Base-by-base conservation (phyloP, 2,113 vertebrate genomes). In the Dasypus novemcinctus region DNA sequence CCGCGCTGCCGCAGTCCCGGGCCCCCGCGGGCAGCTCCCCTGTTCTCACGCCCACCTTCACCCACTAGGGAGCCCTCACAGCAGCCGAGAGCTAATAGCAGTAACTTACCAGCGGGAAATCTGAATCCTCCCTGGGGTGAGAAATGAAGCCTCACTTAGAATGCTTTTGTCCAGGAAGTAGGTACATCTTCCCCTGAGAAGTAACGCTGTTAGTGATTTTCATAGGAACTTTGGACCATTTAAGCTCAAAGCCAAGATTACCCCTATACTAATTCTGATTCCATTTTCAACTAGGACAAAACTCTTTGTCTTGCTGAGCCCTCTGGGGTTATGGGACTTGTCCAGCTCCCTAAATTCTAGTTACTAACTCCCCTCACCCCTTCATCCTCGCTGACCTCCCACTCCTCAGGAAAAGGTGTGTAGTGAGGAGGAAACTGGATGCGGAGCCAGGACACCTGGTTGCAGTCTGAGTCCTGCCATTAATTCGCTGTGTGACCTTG, bases 11-110 rank as follows among this genome's bases (percentile, higher is more conserved):
- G 91, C 94, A 72, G 90, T 75, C 64, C 80, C 61, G 54, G 87
- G 72, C 93, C 5, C 94, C 4, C 87, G 92, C 94, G 95, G 86
- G 74, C 75, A 76, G 72, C 75, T 87, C 7, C 57, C 87, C 27
- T 66, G 64, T 31, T 66, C 29, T 33, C 68, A 69, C 64, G 36
- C 85, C 52, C 75, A n/a, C n/a, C n/a, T n/a, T n/a, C n/a, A n/a
- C n/a, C n/a, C n/a, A n/a, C n/a, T n/a, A n/a, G n/a, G n/a, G n/a
- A n/a, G n/a, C n/a, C n/a, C n/a, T n/a, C n/a, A n/a, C n/a, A n/a
- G 43, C 14, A n/a, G 25, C 72, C 23, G 29, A 4, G 36, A 76
- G 83, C 61, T 49, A 1, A 10, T 1, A 7, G 0, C 52, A 64
- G 49, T 25, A 21, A 64, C 52, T 46, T 61, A 33, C 61, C 23